Base-by-base conservation (phyloP, 2,888 invertebrate species). In the Drosophila acutilabella region DNA sequence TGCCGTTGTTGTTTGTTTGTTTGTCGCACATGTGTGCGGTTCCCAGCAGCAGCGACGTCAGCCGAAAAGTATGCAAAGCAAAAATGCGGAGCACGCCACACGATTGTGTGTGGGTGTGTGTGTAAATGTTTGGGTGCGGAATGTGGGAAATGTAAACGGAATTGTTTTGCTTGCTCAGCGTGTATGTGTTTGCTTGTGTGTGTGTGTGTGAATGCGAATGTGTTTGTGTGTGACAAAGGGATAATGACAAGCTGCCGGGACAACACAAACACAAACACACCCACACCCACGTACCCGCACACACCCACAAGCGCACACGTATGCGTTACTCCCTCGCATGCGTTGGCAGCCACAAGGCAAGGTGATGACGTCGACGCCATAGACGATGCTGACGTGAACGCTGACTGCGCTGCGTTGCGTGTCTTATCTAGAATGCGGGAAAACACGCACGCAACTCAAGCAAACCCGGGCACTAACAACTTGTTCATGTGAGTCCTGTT, bases 131-230 rank as follows among this genome's bases (percentile, higher is more conserved):
- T 47, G 36, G 4, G 50, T 36, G 73, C 52, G 80, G 58, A 64
- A 71, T 82, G 83, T 73, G 84, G 83, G 84, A 88, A 83, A 80
- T 88, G 83, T 88, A 88, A 83, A 86, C 83, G 89, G 83, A 83
- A 83, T 88, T 83, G 83, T 83, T 88, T 83, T 86, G 87, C 88
- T 82, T 80, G 82, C 86, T 74, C 73, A 84, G 68, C 81, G 60
- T 44, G 64, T 33, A 23, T 42, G 26, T 30, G 58, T 51, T 18
- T 33, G 50, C 59, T 60, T 62, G 60, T 57, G 52, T 64, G 62
- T 30, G 23, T 42, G 20, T 30, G 58, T 51, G 23, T 33, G 50
- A 57, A 56, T 62, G 58, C 60, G 52, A 60, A 59, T 60, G 66
- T 67, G 52, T 64, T 6, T 30, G 54, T 76, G 74, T 80, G 74